Evolutionary conservation across 2,888 invertebrate species (phyloP), one percentile per base, ranked within the genome.

Genomic region (Argyresthia goedartella): DNA sequence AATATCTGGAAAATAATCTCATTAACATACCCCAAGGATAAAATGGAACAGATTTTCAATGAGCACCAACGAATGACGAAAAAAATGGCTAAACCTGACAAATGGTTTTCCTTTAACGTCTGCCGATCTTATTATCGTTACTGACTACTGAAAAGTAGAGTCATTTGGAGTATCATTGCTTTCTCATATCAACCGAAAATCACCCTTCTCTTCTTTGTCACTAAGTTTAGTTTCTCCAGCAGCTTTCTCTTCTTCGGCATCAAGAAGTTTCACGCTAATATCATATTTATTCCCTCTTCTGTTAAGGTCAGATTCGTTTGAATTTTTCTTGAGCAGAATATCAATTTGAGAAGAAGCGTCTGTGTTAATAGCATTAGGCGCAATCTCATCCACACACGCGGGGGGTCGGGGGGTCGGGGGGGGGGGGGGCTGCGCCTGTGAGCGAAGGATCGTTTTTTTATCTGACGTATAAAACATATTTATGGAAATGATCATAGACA

Each of bases 81-180:
- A 85, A 75, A 86, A 85, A 82, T 80, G 76, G 71, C 81, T 71
- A 82, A 85, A 81, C 71, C 84, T 86, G 84, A 86, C 84, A 86
- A 86, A 86, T 86, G 81, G 80, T 72, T 85, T 86, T 86, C 81
- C 85, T 85, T 84, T 86, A 85, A 84, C 85, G 85, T 84, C 85
- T 85, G 85, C 81, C 82, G 82, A 86, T 86, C 86, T 86, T 85
- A 86, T 85, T 85, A 86, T 85, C 86, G 81, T 84, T 85, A 82
- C 81, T 73, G 71, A 77, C 81, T 84, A 80, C 77, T 76, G 78
- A 85, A 84, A 82, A 84, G 84, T 81, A 81, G 81, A 57, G 56
- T 84, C 84, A 85, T 82, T 84, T 76, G 76, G 67, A 66, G 71
- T 73, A 76, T 75, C 74, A 77, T 77, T 76, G 73, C 68, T 68